Conservation (phyloP, 2,888 invertebrate species). For the Heliconius sara region DNA sequence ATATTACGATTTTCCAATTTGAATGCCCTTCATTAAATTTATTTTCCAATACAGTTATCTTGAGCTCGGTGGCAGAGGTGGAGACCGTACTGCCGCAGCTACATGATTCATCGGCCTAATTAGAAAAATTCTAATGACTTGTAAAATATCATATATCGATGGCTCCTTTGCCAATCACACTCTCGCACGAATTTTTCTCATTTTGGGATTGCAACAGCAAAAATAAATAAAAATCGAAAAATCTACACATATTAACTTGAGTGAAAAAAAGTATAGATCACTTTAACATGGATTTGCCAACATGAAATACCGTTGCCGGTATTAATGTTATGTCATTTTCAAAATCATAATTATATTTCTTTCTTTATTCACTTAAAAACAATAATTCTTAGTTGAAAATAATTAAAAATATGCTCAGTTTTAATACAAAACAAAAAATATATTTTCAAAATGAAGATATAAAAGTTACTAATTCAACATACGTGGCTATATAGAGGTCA, state of each 20-base stretch:
- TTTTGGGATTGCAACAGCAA: constrained; percentile 17
- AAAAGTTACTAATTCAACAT: constrained; percentile 27
- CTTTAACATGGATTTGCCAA: constrained; percentile 61
- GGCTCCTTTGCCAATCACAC: constrained; percentile 40
- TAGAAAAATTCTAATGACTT: constrained; percentile 36
- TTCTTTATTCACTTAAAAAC: neutral
- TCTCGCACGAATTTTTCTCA: constrained; percentile 48
- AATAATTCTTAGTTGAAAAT: neutral
- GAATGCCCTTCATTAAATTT: neutral
- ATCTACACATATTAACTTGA: neutral
- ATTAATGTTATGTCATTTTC: neutral
- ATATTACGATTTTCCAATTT: neutral
- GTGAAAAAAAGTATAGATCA: neutral
- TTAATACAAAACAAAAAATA: neutral
- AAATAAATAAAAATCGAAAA: constrained; percentile 1
- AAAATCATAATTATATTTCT: neutral
- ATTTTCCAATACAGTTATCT: constrained; percentile 1
- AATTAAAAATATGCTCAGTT: neutral
- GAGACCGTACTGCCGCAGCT: constrained; percentile 23
- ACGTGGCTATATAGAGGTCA: constrained; percentile 32
- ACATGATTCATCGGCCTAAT: constrained; percentile 18
- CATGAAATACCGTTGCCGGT: constrained; percentile 52
- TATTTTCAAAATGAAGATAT: constrained; percentile 23
- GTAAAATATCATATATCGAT: constrained; percentile 23
- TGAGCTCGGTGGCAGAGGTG: constrained; percentile 22